phyloP scores from a whole-genome alignment of 2,888 invertebrate species.

The Trichopoda pennipes region DNA sequence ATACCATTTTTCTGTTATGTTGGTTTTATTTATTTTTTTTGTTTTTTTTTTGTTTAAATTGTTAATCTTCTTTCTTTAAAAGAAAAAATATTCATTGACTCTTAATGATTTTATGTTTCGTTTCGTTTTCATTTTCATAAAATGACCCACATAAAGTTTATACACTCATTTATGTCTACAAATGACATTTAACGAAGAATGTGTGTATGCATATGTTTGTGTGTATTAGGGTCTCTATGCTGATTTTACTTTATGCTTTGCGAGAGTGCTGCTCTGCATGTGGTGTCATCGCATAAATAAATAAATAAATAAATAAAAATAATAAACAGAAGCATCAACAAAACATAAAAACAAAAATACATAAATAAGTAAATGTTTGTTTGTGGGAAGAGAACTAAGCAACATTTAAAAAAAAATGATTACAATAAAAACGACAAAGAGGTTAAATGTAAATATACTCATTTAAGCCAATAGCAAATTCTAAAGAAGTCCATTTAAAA shows the following conservation, averaged over 20 bases:
- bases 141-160: conserved; percentile 68
- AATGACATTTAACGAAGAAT: conserved; percentile 41
- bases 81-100: conserved; percentile 60
- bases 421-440: background rate
- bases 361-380: conserved; percentile 1
- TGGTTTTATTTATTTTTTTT: too few relatives aligned
- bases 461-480: background rate
- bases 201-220: background rate
- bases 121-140: conserved; percentile 34
- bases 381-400: background rate
- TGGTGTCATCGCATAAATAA: conserved; percentile 49
- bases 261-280: conserved; percentile 33
- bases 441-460: background rate
- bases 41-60: conserved; percentile 32
- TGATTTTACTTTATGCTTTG: conserved; percentile 26
- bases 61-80: conserved; percentile 59
- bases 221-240: background rate
- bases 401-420: conserved; percentile 1
- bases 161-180: conserved; percentile 39
- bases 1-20: conserved; percentile 9
- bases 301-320: conserved; percentile 35
- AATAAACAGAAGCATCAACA: background rate
- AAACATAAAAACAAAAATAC: background rate
- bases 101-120: conserved; percentile 55
- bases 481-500: too few relatives aligned